Evolutionary conservation across 1,140 invertebrate species (phyloP).

Genomic region (Atta cephalotes): DNA sequence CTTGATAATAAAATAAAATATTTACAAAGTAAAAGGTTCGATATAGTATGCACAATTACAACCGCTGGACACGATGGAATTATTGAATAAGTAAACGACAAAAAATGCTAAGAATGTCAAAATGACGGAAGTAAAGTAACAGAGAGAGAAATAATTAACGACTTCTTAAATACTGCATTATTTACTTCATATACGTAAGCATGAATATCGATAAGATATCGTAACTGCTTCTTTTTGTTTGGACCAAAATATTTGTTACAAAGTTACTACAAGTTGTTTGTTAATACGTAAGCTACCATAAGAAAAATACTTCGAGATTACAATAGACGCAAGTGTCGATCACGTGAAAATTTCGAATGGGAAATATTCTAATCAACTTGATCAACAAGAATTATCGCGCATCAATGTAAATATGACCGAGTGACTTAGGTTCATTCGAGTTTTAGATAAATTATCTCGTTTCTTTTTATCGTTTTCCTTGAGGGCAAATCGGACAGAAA

Average conservation of each 20-base stretch:
- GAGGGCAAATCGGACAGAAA: background rate
- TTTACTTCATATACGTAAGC: background rate
- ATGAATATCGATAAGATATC: background rate
- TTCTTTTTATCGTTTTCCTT: background rate
- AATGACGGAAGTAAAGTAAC: background rate
- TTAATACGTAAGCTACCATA: background rate
- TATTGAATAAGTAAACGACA: conserved; percentile 27
- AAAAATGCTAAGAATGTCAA: too few relatives aligned
- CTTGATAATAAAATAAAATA: background rate
- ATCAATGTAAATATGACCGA: background rate
- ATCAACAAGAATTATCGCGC: conserved; percentile 6
- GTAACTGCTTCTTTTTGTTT: background rate
- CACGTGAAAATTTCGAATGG: background rate
- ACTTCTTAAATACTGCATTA: background rate
- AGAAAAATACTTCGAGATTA: background rate
- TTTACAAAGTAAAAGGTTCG: background rate
- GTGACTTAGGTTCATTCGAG: background rate
- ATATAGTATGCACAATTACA: background rate
- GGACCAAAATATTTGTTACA: background rate
- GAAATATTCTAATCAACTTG: background rate
- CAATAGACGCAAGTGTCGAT: background rate
- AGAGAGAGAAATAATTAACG: background rate
- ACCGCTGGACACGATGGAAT: background rate
- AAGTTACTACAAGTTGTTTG: background rate
- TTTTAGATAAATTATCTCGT: conserved; percentile 6